Percentiles rank a stretch among this genome's conserved stretches.
Conservation (phyloP, 2,888 invertebrate genomes). For the Pyralis farinalis region DNA sequence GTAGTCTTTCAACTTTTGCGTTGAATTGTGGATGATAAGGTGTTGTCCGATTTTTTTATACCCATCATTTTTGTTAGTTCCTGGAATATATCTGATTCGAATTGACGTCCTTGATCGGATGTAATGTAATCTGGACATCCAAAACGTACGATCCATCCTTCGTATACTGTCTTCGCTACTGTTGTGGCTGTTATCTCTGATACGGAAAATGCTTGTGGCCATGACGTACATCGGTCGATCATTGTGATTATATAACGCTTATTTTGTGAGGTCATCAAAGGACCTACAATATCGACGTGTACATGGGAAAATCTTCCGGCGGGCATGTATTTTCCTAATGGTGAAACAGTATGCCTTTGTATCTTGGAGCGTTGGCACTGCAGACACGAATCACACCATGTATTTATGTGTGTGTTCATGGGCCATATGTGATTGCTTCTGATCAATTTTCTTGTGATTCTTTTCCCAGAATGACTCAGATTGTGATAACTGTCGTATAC, state of each 20-base stretch:
- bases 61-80: not conserved
- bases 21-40: slow-evolving; percentile 15
- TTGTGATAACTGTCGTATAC: slow-evolving; percentile 1
- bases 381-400: slow-evolving; percentile 15
- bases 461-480: slow-evolving; percentile 10
- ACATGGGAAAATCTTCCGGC: slow-evolving; percentile 14
- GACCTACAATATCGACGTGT: slow-evolving; percentile 16
- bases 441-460: slow-evolving; percentile 11
- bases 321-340: slow-evolving; percentile 10
- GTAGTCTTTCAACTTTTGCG: not conserved
- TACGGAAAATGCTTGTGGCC: slow-evolving; percentile 17
- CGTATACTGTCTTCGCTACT: slow-evolving; percentile 22
- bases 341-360: slow-evolving; percentile 15
- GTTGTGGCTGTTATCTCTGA: slow-evolving; percentile 24
- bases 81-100: slow-evolving; percentile 3
- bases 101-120: slow-evolving; percentile 12
- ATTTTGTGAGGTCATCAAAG: slow-evolving; percentile 21
- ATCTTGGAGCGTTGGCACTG: slow-evolving; percentile 19
- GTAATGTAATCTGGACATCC: slow-evolving; percentile 12
- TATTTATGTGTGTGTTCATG: slow-evolving; percentile 17
- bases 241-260: slow-evolving; percentile 17
- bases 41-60: slow-evolving; percentile 6
- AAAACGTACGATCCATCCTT: slow-evolving; percentile 13
- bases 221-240: slow-evolving; percentile 15
- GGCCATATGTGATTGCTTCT: slow-evolving; percentile 17